Percentiles rank a stretch among this genome's conserved stretches.
Conservation (phyloP, 1,140 invertebrate genomes). For the Euwallacea similis region DNA sequence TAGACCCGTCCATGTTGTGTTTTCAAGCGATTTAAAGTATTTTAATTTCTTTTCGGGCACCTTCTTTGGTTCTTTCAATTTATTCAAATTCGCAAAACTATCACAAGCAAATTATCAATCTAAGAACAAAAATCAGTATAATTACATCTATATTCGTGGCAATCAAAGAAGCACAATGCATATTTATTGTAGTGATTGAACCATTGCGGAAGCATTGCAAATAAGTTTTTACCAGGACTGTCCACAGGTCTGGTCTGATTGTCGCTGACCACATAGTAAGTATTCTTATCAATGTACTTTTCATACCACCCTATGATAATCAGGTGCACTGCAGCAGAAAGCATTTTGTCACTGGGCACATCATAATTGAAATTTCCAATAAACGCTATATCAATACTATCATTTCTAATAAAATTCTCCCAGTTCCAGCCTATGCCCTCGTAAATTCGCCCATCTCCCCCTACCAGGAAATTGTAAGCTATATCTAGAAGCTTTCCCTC, state of each 20-base stretch:
- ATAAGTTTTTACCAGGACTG: constrained; percentile 51
- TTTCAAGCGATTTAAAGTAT: too few relatives aligned
- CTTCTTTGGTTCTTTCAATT: too few relatives aligned
- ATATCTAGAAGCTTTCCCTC: constrained; percentile 57
- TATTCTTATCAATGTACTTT: constrained; percentile 43
- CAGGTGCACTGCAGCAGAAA: constrained; percentile 49
- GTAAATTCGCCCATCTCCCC: constrained; percentile 67
- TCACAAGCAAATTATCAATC: too few relatives aligned
- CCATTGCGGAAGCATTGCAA: constrained; percentile 41
- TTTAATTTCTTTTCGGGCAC: too few relatives aligned
- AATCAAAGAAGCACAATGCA: too few relatives aligned
- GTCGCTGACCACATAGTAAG: constrained; percentile 35
- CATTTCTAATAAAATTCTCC: constrained; percentile 59
- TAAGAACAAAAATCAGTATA: too few relatives aligned
- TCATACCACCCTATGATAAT: constrained; percentile 39
- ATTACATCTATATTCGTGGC: too few relatives aligned
- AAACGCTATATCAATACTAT: constrained; percentile 56
- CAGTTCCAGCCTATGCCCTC: constrained; percentile 65
- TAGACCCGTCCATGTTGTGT: too few relatives aligned
- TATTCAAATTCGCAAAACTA: too few relatives aligned
- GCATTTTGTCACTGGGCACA: constrained; percentile 47
- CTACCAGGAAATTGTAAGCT: constrained; percentile 70
- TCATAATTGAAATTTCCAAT: constrained; percentile 50
- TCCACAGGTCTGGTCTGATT: constrained; percentile 51
- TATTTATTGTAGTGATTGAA: too few relatives aligned